phyloP scores from a whole-genome alignment of 2,888 invertebrate genomes.

The Pseudanteris insignis region DNA sequence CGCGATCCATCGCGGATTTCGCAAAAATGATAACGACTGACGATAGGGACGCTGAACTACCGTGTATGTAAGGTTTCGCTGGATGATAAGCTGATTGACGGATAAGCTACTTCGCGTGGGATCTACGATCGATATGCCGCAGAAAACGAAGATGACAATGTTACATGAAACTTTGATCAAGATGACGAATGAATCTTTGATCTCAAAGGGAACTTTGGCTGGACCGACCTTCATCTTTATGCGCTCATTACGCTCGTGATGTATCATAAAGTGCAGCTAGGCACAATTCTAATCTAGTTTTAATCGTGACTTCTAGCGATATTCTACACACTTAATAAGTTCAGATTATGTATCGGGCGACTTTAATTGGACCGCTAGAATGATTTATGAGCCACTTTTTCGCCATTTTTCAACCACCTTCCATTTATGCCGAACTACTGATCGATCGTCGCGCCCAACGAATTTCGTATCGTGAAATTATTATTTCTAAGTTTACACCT shows the following conservation, averaged over 20 bases:
- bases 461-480: too few relatives aligned
- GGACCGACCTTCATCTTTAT: slow-evolving; percentile 28
- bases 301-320: slow-evolving; percentile 2
- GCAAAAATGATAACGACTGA: slow-evolving; percentile 36
- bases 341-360: too few relatives aligned
- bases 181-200: slow-evolving; percentile 40
- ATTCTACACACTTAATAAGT: too few relatives aligned
- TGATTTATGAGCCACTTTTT: too few relatives aligned
- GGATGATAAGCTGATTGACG: slow-evolving; percentile 30
- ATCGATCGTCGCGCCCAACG: too few relatives aligned
- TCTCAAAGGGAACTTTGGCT: slow-evolving; percentile 22
- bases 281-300: slow-evolving; percentile 19
- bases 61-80: slow-evolving; percentile 23
- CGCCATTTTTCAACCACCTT: too few relatives aligned
- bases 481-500: too few relatives aligned
- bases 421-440: too few relatives aligned
- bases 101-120: slow-evolving; percentile 39
- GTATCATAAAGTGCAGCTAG: background rate
- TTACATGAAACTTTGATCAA: slow-evolving; percentile 31
- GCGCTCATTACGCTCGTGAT: slow-evolving; percentile 12
- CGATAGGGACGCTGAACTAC: slow-evolving; percentile 42
- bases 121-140: slow-evolving; percentile 20
- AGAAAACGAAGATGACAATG: slow-evolving; percentile 39
- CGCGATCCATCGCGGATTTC: slow-evolving; percentile 17
- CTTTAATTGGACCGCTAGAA: too few relatives aligned